Conservation (phyloP, 2,113 vertebrate genomes). For the Peucedramus taeniatus region DNA sequence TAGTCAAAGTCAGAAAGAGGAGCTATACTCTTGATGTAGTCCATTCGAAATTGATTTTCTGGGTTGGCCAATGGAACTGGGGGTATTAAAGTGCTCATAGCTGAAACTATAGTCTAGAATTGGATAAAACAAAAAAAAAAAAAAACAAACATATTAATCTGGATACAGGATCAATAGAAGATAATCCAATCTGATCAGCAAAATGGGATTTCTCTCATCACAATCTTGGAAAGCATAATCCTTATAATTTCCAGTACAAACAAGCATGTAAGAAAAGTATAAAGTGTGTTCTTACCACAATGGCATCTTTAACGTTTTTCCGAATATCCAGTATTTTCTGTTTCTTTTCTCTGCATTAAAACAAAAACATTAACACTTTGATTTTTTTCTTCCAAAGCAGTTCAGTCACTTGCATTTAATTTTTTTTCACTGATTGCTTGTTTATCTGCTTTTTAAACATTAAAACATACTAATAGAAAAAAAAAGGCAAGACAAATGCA, state of each 20-base stretch:
- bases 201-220: conserved; percentile 62
- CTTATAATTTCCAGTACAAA: not conserved
- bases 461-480: not conserved
- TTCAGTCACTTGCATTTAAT: not conserved
- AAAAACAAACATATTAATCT: conserved; percentile 31
- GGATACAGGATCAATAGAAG: conserved; percentile 20
- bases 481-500: not conserved
- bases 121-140: conserved; percentile 47
- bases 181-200: conserved; percentile 62
- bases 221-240: not conserved
- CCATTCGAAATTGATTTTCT: conserved; percentile 95
- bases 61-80: conserved; percentile 95
- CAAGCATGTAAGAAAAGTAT: conserved; percentile 25
- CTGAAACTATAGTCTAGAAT: conserved; percentile 95
- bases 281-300: conserved; percentile 88
- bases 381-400: not conserved
- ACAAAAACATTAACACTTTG: conserved; percentile 49
- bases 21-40: conserved; percentile 99
- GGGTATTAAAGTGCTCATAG: conserved; percentile 99
- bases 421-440: not conserved
- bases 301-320: conserved; percentile 99
- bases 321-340: conserved; percentile 99
- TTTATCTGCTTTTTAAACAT: conserved; percentile 7
- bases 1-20: conserved; percentile 97
- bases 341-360: conserved; percentile 93